phyloP scores from a whole-genome alignment of 2,888 invertebrate genomes.

The Busseola fusca region DNA sequence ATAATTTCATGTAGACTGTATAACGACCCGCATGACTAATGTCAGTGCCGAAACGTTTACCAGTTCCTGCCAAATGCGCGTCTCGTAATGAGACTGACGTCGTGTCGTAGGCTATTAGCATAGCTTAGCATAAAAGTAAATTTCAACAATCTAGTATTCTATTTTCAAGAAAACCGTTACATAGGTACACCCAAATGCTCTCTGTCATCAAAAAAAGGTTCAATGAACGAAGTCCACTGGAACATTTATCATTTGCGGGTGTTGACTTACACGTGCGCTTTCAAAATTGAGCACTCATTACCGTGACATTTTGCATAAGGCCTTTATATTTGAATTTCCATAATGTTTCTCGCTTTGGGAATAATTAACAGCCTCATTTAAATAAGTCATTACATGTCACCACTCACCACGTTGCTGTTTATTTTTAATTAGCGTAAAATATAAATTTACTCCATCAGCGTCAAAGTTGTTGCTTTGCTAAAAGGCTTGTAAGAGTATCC shows the following conservation, averaged over 20 bases:
- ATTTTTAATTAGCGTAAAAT: conserved; percentile 24
- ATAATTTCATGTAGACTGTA: conserved; percentile 35
- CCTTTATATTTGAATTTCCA: conserved; percentile 26
- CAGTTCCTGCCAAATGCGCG: conserved; percentile 29
- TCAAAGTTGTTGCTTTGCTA: conserved; percentile 43
- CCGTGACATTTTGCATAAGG: conserved; percentile 5
- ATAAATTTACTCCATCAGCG: conserved; percentile 44
- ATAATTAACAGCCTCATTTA: conserved; percentile 38
- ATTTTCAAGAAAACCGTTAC: conserved; percentile 5
- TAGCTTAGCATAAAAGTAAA: neutral
- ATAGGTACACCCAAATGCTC: neutral
- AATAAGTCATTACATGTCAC: conserved; percentile 39
- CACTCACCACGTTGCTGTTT: conserved; percentile 9
- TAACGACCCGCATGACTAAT: conserved; percentile 38
- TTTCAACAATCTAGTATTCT: neutral
- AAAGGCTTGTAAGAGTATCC: conserved; percentile 47
- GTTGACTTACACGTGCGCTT: conserved; percentile 25
- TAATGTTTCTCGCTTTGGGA: conserved; percentile 15
- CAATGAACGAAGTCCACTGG: neutral
- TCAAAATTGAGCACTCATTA: conserved; percentile 30
- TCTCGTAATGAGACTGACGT: conserved; percentile 20
- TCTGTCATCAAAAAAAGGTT: neutral
- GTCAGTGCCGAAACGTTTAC: conserved; percentile 34
- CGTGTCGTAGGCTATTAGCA: conserved; percentile 2
- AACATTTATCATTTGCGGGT: conserved; percentile 13